A percentile compares a stretch with the other conserved stretches of the same genome.
phyloP scores from a whole-genome alignment of 2,888 invertebrate species.

The Luffia ferchaultella region DNA sequence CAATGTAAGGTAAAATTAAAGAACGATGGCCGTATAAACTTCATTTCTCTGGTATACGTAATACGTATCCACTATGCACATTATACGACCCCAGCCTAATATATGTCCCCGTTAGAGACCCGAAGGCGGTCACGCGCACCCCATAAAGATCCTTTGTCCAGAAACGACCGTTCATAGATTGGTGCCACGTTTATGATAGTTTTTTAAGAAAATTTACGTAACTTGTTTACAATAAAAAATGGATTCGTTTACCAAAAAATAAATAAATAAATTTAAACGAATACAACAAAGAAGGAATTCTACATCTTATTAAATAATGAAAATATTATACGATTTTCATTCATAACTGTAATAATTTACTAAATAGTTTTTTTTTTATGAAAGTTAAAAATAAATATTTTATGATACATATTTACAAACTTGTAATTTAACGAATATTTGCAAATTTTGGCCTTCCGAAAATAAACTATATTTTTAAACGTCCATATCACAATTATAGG shows the following conservation, averaged over 20 bases:
- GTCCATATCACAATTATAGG: no score
- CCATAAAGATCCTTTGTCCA: not conserved
- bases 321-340: not conserved
- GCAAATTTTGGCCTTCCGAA: no score
- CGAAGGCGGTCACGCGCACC: not conserved
- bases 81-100: not conserved
- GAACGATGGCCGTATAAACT: not conserved
- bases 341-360: not conserved
- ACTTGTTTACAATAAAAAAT: no score
- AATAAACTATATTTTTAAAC: no score
- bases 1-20: no score
- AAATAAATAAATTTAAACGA: no score
- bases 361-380: not conserved
- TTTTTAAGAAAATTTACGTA: no score
- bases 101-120: not conserved
- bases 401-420: no score
- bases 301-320: not conserved
- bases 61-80: not conserved
- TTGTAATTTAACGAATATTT: no score
- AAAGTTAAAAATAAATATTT: not conserved
- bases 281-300: not conserved
- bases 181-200: no score
- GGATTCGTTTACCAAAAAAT: no score
- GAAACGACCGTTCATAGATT: no score
- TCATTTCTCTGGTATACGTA: not conserved